Conservation (phyloP, 1,140 invertebrate species). For the Hesperophylax magnus region DNA sequence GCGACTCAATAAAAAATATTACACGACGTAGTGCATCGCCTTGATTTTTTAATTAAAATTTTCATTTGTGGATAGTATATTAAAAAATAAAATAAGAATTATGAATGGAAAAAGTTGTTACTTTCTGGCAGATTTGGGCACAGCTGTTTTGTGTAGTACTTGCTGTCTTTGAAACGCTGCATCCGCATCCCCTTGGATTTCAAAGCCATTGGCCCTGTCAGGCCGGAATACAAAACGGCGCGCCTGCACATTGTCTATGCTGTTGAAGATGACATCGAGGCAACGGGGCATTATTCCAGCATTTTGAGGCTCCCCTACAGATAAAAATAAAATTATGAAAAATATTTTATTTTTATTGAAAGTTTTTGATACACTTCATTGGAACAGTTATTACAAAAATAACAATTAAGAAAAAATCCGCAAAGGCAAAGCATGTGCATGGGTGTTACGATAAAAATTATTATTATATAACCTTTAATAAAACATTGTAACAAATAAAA, state of each 20-base stretch:
- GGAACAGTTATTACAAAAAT: too few relatives aligned
- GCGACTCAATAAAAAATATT: too few relatives aligned
- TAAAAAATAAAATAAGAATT: background rate
- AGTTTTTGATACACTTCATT: too few relatives aligned
- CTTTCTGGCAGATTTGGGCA: constrained; percentile 47
- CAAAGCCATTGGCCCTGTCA: constrained; percentile 94
- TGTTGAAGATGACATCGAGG: constrained; percentile 94
- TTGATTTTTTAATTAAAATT: too few relatives aligned
- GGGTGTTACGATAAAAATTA: too few relatives aligned
- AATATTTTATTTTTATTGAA: background rate
- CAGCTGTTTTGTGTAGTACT: constrained; percentile 59
- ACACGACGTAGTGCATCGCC: too few relatives aligned
- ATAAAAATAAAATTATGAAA: background rate
- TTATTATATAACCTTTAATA: too few relatives aligned
- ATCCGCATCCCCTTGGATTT: constrained; percentile 89
- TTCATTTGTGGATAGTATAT: too few relatives aligned
- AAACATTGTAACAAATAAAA: too few relatives aligned
- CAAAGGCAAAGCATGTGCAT: too few relatives aligned
- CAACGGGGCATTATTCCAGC: constrained; percentile 90
- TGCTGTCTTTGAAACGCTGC: constrained; percentile 84
- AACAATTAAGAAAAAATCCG: too few relatives aligned
- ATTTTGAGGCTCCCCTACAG: constrained; percentile 75
- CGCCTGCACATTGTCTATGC: constrained; percentile 83
- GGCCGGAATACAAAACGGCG: constrained; percentile 92
- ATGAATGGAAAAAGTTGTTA: constrained; percentile 16